Conservation (phyloP, 1,140 invertebrate species). For the Aphelenchoides avenae region DNA sequence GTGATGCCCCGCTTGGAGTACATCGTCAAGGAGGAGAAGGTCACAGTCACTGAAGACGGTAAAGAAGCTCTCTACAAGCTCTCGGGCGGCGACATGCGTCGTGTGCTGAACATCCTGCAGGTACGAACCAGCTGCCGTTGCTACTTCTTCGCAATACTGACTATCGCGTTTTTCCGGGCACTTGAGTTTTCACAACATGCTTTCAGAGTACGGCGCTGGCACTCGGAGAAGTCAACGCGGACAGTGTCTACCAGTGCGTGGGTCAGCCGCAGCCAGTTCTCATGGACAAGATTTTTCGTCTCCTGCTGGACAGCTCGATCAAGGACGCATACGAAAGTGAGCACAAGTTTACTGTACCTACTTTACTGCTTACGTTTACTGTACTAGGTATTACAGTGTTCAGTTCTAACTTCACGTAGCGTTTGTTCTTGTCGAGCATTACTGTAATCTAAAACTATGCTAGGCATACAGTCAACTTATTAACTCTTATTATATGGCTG, state of each 20-base stretch:
- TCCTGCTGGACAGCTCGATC: constrained; percentile 49
- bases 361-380: no score
- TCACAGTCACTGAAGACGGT: constrained; percentile 79
- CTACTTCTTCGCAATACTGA: constrained; percentile 9
- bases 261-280: constrained; percentile 86
- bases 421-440: neutral
- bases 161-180: neutral
- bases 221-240: constrained; percentile 76
- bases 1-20: constrained; percentile 82
- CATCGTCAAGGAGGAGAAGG: constrained; percentile 79
- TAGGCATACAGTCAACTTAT: constrained; percentile 11
- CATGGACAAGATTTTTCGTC: constrained; percentile 67
- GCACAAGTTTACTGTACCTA: no score
- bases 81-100: constrained; percentile 94
- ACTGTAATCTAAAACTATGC: neutral
- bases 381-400: no score
- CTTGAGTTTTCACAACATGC: no score
- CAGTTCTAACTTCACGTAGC: no score
- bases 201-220: constrained; percentile 81
- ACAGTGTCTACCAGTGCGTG: constrained; percentile 90
- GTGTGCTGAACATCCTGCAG: constrained; percentile 84
- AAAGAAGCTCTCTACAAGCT: constrained; percentile 82
- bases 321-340: constrained; percentile 33
- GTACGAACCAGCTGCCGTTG: constrained; percentile 26
- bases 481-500: neutral